phyloP scores from a whole-genome alignment of 2,888 invertebrate species.

The Pomacea canaliculata region DNA sequence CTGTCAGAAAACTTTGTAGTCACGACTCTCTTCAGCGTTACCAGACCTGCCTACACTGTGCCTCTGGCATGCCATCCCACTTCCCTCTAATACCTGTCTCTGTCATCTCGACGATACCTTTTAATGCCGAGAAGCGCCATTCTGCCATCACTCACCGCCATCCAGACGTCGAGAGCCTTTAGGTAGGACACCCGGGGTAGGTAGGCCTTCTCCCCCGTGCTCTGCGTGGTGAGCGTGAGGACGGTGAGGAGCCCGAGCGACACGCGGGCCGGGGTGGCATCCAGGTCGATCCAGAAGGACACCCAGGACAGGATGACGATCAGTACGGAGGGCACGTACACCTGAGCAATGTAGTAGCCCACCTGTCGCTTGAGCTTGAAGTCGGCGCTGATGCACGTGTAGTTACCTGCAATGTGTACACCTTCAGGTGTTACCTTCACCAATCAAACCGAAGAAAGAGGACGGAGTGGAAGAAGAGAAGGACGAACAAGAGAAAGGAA shows the following conservation, averaged over 20 bases:
- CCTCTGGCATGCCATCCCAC: too few species aligned
- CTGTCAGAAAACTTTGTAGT: too few species aligned
- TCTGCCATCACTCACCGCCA: slow-evolving; percentile 26
- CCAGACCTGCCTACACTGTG: too few species aligned
- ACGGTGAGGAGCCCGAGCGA: slow-evolving; percentile 39
- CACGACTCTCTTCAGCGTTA: too few species aligned
- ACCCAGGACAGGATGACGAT: slow-evolving; percentile 77
- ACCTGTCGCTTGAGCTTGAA: slow-evolving; percentile 40
- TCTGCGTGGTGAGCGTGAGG: slow-evolving; percentile 41
- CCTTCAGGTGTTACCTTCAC: too few species aligned
- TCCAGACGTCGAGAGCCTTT: slow-evolving; percentile 44
- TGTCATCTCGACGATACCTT: too few species aligned
- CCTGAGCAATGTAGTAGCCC: slow-evolving; percentile 63
- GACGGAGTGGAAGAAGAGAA: too few species aligned
- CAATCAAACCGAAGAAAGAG: too few species aligned
- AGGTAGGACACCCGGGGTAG: slow-evolving; percentile 39
- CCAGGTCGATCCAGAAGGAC: slow-evolving; percentile 72
- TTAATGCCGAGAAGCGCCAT: too few species aligned
- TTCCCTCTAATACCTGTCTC: too few species aligned
- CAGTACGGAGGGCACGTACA: slow-evolving; percentile 72
- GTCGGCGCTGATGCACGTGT: slow-evolving; percentile 40
- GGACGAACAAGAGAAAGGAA: too few species aligned
- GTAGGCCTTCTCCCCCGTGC: slow-evolving; percentile 33
- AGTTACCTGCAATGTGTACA: slow-evolving; percentile 32
- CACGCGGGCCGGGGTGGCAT: slow-evolving; percentile 38